Percentiles rank a stretch among this genome's conserved stretches.
phyloP scores from a whole-genome alignment of 1,140 invertebrate genomes.

The Pteromalus puparum region DNA sequence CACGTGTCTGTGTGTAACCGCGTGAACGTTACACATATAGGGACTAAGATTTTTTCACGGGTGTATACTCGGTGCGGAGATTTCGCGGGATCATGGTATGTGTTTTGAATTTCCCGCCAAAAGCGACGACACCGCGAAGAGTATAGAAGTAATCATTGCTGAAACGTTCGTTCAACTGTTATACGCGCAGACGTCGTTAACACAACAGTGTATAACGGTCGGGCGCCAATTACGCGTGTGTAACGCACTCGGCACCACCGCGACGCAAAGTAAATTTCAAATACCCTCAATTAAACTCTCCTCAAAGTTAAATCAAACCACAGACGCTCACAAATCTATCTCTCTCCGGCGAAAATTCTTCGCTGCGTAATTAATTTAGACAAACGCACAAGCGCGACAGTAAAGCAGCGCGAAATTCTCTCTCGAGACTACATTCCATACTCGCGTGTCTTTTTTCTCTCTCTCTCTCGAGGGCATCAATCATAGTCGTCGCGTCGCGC shows the following conservation, averaged over 20 bases:
- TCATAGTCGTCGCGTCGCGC: neutral
- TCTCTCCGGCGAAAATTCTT: neutral
- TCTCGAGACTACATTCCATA: neutral
- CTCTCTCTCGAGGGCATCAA: neutral
- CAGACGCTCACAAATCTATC: neutral
- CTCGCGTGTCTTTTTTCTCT: neutral
- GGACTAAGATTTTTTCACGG: too few species aligned
- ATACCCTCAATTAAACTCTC: neutral
- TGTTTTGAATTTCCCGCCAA: neutral
- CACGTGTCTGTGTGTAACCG: too few species aligned
- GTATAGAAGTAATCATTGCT: too few species aligned
- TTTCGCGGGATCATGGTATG: neutral
- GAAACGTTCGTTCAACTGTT: too few species aligned
- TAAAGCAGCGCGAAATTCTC: neutral
- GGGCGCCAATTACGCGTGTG: too few species aligned
- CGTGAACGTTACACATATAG: too few species aligned
- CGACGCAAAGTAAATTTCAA: neutral
- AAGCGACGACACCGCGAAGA: neutral
- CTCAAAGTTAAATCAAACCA: neutral
- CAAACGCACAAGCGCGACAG: neutral
- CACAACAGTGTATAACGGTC: neutral
- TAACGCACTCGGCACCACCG: neutral
- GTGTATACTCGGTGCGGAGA: too few species aligned
- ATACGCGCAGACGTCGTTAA: neutral
- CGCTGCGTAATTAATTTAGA: neutral